Evolutionary conservation across 2,797 vertebrate genomes (phyloP), one percentile per base, ranked within the genome.

Genomic region (Helostoma temminkii): DNA sequence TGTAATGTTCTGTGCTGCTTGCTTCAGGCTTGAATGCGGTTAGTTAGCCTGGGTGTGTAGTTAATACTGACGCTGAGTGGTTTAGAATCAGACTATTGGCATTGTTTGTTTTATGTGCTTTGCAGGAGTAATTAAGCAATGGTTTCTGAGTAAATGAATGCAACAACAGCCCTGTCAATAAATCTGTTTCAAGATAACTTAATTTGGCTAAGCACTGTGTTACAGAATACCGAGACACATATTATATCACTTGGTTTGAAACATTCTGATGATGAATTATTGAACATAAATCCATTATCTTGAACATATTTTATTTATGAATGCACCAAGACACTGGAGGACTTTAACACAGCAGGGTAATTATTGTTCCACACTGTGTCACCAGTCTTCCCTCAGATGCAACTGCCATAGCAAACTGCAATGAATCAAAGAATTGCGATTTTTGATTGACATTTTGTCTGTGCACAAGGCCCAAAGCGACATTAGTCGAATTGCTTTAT

Each of bases 201-300:
- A 88, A 92, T 92, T 93, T 91, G 84, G 82, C 88, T 90, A 91
- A 93, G 90, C 91, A 85, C 84, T 91, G 86, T 91, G 89, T 89
- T 89, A 91, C 89, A 82, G 86, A 89, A 81, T 48, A 82, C 77
- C 75, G 85, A 85, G 86, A 90, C 91, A 90, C 89, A 91, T 81
- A 91, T 93, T 92, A 91, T 91, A 91, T 92, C 91, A 87, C 84
- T 76, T 62, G 48, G 88, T 91, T 87, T 88, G 90, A 89, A 94
- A 94, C 90, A 90, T 87, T 92, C 83, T 54, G 86, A 83, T 90
- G 86, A 92, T 95, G 89, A 93, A 94, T 94, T 93, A 94, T 94
- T 93, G 89, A 94, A 89, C 88, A 90, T 89, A 91, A 93, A 91
- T 93, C 92, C 90, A 94, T 95, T 94, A 94, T 93, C 89, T 91